These are phyloP conservation scores for Mylabris sibirica DNA, from an alignment of 2,888 invertebrate species.

Conservation along the genomic window DNA sequence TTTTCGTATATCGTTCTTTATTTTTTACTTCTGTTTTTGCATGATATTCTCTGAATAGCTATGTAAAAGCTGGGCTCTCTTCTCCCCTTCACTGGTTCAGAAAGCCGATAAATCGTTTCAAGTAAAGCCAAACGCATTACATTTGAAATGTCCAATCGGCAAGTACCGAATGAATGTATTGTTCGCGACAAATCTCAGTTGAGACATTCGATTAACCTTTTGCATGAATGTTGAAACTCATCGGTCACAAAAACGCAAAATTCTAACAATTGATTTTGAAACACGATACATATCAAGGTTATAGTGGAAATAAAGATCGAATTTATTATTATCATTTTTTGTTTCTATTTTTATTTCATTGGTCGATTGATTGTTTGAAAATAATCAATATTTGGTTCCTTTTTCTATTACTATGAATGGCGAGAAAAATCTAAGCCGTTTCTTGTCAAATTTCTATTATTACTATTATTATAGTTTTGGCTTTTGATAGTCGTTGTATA, in stretches of 20 bases:
- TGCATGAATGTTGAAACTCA: slow-evolving; percentile 10
- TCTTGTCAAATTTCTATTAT: not conserved
- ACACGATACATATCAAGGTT: slow-evolving; percentile 1
- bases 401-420: not conserved
- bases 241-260: not conserved
- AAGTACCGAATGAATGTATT: slow-evolving; percentile 9
- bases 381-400: not conserved
- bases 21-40: not conserved
- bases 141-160: slow-evolving; percentile 12
- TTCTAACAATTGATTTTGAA: slow-evolving; percentile 4
- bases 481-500: slow-evolving; percentile 8
- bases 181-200: slow-evolving; percentile 11
- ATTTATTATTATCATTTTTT: not conserved
- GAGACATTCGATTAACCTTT: slow-evolving; percentile 12
- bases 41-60: not conserved
- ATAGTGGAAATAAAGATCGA: not conserved
- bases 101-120: slow-evolving; percentile 10
- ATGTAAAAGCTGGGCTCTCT: not conserved
- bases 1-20: not conserved
- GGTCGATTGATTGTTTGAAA: not conserved
- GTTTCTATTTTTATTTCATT: not conserved
- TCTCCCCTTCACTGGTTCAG: not conserved
- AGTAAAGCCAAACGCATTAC: slow-evolving; percentile 9
- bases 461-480: slow-evolving; percentile 4
- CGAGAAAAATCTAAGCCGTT: not conserved